Evolutionary conservation across 2,797 vertebrate genomes (phyloP).

Genomic region (Phalanger gymnotis): DNA sequence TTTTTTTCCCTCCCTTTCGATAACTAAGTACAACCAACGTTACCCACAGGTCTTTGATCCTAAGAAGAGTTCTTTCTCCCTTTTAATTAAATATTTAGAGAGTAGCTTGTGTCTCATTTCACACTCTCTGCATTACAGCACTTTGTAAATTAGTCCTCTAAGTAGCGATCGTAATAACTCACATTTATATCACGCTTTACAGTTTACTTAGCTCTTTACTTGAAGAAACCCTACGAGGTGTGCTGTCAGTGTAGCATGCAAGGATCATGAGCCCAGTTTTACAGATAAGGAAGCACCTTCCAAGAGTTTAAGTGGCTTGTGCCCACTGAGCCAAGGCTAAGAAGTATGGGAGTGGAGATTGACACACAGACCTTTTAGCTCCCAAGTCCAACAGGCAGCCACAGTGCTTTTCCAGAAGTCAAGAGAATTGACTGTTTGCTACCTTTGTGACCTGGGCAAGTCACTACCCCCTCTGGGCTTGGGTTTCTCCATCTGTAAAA

Average conservation of each 20-base stretch:
- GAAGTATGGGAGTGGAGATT: not conserved
- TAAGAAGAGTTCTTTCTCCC: not conserved
- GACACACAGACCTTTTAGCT: not conserved
- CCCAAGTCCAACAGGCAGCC: not conserved
- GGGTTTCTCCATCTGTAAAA: not conserved
- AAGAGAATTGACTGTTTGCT: not conserved
- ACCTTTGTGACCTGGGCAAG: not conserved
- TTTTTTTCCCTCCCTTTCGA: not conserved
- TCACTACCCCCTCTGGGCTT: not conserved
- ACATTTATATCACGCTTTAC: not conserved
- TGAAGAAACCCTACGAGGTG: not conserved
- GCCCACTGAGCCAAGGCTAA: not conserved
- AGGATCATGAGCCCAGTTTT: not conserved
- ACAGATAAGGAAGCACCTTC: not conserved
- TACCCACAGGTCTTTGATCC: not conserved
- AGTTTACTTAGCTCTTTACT: not conserved
- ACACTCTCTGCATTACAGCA: not conserved
- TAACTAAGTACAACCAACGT: not conserved
- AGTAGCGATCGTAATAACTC: not conserved
- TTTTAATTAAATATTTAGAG: slow-evolving; percentile 2
- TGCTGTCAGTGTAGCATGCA: not conserved
- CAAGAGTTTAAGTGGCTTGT: not conserved
- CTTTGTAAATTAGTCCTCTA: not conserved
- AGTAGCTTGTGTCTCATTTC: not conserved
- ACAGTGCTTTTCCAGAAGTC: not conserved